These are phyloP conservation scores for Hirudo medicinalis DNA, from an alignment of 1,140 invertebrate genomes.

Conservation along the genomic window DNA sequence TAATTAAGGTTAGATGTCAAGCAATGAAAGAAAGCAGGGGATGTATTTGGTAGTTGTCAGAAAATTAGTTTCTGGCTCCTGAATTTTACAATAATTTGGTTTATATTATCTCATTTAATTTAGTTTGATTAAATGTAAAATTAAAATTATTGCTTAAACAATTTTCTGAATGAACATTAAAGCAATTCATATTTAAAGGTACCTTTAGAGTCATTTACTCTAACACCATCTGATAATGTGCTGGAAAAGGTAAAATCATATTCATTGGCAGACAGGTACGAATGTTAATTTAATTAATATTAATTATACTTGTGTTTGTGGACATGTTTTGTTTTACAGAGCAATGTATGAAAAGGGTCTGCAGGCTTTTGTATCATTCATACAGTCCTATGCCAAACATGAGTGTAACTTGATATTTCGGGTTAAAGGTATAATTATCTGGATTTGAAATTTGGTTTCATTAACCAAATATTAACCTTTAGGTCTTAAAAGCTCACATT, in stretches of 20 bases:
- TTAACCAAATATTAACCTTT: neutral
- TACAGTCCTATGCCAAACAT: conserved; percentile 85
- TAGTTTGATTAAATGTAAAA: no score
- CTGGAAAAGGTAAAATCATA: conserved; percentile 28
- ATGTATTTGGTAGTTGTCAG: no score
- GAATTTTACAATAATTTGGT: no score
- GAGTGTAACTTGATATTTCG: conserved; percentile 79
- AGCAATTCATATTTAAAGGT: conserved; percentile 7
- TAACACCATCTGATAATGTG: conserved; percentile 21
- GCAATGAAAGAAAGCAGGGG: no score
- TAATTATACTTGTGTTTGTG: neutral
- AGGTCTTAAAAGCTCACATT: neutral
- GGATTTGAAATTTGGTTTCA: neutral
- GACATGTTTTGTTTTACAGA: conserved; percentile 44
- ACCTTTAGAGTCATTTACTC: conserved; percentile 4
- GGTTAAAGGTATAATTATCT: conserved; percentile 51
- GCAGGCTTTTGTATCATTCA: conserved; percentile 84
- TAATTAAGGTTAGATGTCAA: no score
- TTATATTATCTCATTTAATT: no score
- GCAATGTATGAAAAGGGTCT: conserved; percentile 73
- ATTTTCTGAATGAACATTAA: conserved; percentile 14
- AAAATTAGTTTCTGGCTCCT: no score
- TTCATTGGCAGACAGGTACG: conserved; percentile 11
- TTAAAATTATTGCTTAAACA: neutral
- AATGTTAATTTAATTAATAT: neutral